Conservation (phyloP, 2,888 invertebrate species). For the Cataglyphis cursor region DNA sequence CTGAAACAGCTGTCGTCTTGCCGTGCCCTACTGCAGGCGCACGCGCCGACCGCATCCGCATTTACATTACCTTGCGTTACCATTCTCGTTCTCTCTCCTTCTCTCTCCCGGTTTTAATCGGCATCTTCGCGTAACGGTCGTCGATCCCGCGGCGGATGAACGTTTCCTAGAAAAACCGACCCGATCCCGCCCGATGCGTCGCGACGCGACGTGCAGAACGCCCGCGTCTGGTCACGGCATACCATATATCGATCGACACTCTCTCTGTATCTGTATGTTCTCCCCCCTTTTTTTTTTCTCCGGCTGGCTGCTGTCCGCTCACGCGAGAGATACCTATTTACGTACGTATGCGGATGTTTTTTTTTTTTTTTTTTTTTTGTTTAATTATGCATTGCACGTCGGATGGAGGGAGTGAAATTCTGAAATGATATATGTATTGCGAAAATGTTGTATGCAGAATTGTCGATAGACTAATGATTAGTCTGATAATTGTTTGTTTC, state of each 20-base stretch:
- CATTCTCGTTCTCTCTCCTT: slow-evolving; percentile 65
- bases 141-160: slow-evolving; percentile 79
- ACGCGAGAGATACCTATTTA: slow-evolving; percentile 46
- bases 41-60: slow-evolving; percentile 84
- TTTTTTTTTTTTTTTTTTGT: not conserved
- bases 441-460: slow-evolving; percentile 20
- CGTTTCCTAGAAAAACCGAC: slow-evolving; percentile 66
- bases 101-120: slow-evolving; percentile 69
- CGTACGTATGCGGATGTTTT: slow-evolving; percentile 43
- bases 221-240: slow-evolving; percentile 37
- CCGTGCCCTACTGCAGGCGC: slow-evolving; percentile 82
- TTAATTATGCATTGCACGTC: slow-evolving; percentile 43
- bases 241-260: slow-evolving; percentile 45
- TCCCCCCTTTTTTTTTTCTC: not conserved
- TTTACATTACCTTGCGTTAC: slow-evolving; percentile 80
- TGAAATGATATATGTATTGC: slow-evolving; percentile 11
- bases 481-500: not conserved
- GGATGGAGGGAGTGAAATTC: not conserved
- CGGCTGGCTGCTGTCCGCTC: slow-evolving; percentile 49
- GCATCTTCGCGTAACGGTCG: slow-evolving; percentile 81
- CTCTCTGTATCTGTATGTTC: slow-evolving; percentile 31
- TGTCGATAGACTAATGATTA: slow-evolving; percentile 1
- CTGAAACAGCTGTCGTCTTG: slow-evolving; percentile 85
- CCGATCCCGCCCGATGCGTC: slow-evolving; percentile 43
- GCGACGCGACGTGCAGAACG: slow-evolving; percentile 46